Evolutionary conservation across 2,113 vertebrate species (phyloP), one percentile per base, ranked within the genome.

Genomic region (Pteropus alecto): DNA sequence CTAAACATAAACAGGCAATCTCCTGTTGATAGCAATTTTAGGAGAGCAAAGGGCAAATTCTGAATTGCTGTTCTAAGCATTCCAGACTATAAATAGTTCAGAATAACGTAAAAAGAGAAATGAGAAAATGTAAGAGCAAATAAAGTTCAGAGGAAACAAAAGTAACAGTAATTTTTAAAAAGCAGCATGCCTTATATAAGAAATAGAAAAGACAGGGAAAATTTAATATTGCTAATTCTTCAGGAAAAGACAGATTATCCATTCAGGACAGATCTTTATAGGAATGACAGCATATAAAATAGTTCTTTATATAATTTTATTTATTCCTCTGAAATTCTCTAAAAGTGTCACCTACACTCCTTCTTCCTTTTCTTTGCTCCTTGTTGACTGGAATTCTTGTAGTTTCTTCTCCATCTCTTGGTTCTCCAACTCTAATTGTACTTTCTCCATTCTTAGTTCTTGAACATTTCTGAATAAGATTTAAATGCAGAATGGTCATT

Each of bases 331-430:
- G 21, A 90, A 87, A 86, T 86, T 46, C 67, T 67, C 60, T 24
- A 73, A 26, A 90, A 97, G 6, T 19, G 70, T 92, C 90, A 99
- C 99, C 97, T 97, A 99, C 99, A 97, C 98, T 97, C 99, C 98
- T 97, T 99, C 99, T 94, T 99, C 98, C 94, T 99, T 99, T 97
- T 99, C 99, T 97, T 98, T 98, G 87, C 97, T 99, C 99, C 99
- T 99, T 93, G 95, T 97, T 78, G 98, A 98, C 79, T 98, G 99
- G 33, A 99, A 98, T 82, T 99, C 98, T 79, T 92, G 98, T 65
- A 99, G 98, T 90, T 98, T 99, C 95, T 98, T 98, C 98, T 99
- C 99, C 98, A 99, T 98, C 76, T 99, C 98, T 79, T 97, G 98
- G 95, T 98, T 99, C 90, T 99, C 99, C 89, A 97, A 84, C 97